Conservation (phyloP, 2,888 invertebrate species). For the Lordiphosa andalusiaca region DNA sequence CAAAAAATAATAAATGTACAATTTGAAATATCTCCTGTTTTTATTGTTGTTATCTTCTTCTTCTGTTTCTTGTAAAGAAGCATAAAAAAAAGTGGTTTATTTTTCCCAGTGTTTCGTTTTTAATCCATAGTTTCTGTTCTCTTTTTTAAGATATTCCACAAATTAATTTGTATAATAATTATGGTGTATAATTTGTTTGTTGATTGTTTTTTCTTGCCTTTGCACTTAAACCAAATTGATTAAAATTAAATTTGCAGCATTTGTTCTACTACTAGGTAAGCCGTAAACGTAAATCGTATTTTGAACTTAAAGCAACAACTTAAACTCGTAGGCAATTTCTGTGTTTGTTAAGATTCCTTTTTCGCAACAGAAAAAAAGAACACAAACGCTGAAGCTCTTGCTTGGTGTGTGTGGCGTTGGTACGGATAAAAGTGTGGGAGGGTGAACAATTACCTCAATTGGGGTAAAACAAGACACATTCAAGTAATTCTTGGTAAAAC, state of each 20-base stretch:
- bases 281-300: slow-evolving; percentile 60
- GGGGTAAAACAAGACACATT: slow-evolving; percentile 17
- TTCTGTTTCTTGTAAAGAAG: slow-evolving; percentile 60
- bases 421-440: slow-evolving; percentile 26
- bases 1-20: too few relatives aligned
- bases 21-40: too few relatives aligned
- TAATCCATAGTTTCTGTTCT: slow-evolving; percentile 43
- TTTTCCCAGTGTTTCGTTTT: slow-evolving; percentile 44
- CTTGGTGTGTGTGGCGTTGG: slow-evolving; percentile 28
- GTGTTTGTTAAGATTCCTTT: slow-evolving; percentile 52
- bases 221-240: slow-evolving; percentile 57
- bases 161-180: slow-evolving; percentile 57
- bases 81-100: slow-evolving; percentile 47
- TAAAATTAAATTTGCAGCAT: slow-evolving; percentile 70
- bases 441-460: slow-evolving; percentile 43
- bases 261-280: slow-evolving; percentile 49
- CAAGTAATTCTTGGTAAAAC: slow-evolving; percentile 8
- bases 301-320: slow-evolving; percentile 69
- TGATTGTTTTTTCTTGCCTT: slow-evolving; percentile 42
- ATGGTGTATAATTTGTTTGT: slow-evolving; percentile 40
- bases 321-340: slow-evolving; percentile 59
- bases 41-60: slow-evolving; percentile 3
- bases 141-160: slow-evolving; percentile 46
- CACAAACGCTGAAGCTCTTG: slow-evolving; percentile 55
- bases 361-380: slow-evolving; percentile 60